Evolutionary conservation across 2,797 vertebrate species (phyloP), one percentile per base, ranked within the genome.

Genomic region (Xiphorhynchus erythropygius): DNA sequence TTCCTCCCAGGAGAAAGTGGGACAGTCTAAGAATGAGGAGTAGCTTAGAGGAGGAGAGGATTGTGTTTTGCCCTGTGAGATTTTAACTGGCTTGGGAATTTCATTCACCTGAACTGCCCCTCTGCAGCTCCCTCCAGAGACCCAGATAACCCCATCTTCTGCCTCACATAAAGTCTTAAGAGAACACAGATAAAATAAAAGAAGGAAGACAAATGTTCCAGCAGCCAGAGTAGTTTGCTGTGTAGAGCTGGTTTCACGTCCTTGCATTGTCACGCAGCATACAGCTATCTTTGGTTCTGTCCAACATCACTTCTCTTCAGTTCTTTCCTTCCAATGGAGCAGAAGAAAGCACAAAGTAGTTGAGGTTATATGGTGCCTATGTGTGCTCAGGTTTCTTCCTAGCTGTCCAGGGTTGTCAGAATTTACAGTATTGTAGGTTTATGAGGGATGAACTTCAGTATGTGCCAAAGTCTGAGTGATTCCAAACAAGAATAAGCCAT

Each of bases 1-100:
- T 95, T 90, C 63, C 67, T 95, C 63, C 42, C 1, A 0, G 2
- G 52, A 90, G 70, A 73, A 88, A 77, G 37, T 1, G 2, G 57
- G 73, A 50, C 49, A 56, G 42, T 24, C 35, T 63, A 74, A 87
- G 50, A 52, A 73, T 37, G 39, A 57, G 32, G 42, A 81, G 9
- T 11, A 76, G 7, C 23, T 89, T 44, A 62, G 35, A 68, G 59
- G 18, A 81, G 35, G 49, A 84, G 47, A 67, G 11, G 47, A 35
- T 73, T 11, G 0, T 46, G 28, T 86, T 87, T 82, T 1, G 0
- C 16, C 6, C 2, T 0, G 7, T 30, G 33, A 30, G 44, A 70
- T 86, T 91, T 67, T 67, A 86, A 56, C 18, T 17, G 18, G 30
- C 13, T 88, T 84, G 70, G 56, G 76, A 27, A 32, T 60, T 86